A percentile compares a stretch with the other conserved stretches of the same genome.
Conservation (phyloP, 1,140 invertebrate genomes). For the Drosophila pseudoananassae region DNA sequence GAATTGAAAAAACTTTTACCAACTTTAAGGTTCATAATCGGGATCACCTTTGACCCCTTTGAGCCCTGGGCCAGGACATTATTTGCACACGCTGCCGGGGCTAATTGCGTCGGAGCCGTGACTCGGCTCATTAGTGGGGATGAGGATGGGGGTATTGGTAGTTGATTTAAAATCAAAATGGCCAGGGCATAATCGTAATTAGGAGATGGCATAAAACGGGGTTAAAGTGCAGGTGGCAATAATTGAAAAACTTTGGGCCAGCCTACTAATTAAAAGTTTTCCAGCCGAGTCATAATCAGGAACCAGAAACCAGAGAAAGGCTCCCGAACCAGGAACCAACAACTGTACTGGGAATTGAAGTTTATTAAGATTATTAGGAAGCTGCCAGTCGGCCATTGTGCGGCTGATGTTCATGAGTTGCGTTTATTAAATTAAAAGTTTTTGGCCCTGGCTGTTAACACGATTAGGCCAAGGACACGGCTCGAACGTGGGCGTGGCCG, state of each 20-base stretch:
- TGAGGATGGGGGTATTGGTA: constrained; percentile 45
- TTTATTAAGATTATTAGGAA: constrained; percentile 49
- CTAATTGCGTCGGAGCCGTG: constrained; percentile 52
- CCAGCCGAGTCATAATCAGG: constrained; percentile 54
- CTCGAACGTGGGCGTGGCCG: neutral
- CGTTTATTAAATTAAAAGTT: constrained; percentile 73
- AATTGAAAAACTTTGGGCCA: constrained; percentile 75
- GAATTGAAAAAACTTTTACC: neutral
- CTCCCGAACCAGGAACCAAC: neutral
- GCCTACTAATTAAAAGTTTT: constrained; percentile 80
- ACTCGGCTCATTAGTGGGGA: constrained; percentile 31
- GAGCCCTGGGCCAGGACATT: constrained; percentile 30
- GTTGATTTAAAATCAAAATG: constrained; percentile 78
- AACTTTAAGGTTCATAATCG: constrained; percentile 57
- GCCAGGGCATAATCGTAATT: constrained; percentile 39
- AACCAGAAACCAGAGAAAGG: constrained; percentile 5
- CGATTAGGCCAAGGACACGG: constrained; percentile 54
- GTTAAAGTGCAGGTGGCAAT: constrained; percentile 72
- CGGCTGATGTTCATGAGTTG: constrained; percentile 46
- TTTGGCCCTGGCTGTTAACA: constrained; percentile 52
- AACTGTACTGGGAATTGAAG: constrained; percentile 54
- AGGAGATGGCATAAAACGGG: constrained; percentile 9
- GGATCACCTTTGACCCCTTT: constrained; percentile 49
- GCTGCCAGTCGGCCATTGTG: constrained; percentile 13
- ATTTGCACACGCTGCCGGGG: constrained; percentile 49